Base-by-base conservation (phyloP, 2,113 vertebrate genomes). In the Copsychus sechellarum region DNA sequence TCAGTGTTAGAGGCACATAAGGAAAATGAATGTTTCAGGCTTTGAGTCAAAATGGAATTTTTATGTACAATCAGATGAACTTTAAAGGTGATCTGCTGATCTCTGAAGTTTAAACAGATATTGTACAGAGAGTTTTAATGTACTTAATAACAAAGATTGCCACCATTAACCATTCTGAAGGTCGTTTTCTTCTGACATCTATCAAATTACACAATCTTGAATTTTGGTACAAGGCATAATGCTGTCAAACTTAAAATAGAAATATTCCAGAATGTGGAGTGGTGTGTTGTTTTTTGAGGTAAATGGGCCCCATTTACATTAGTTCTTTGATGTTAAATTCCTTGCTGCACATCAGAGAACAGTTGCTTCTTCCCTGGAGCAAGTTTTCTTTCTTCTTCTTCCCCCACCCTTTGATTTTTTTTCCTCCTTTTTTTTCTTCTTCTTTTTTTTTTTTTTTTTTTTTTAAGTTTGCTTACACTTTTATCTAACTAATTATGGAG, bases 291-390 rank as follows among this genome's bases (percentile, higher is more conserved):
- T 96, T 96, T 96, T 94, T 96, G 96, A 95, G 97, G 93, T 97
- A 97, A 98, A 97, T 97, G 97, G 95, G 91, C 92, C 86, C 96
- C 95, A 98, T 98, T 98, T 98, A 97, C 97, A 97, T 97, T 97
- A 96, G 83, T 93, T 95, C 98, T 98, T 98, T 98, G 98, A 98
- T 98, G 97, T 98, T 98, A 97, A 97, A 98, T 97, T 97, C 97
- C 97, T 98, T 96, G 97, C 92, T 97, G 95, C 94, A 98, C 96
- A 98, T 98, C 98, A 98, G 97, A 98, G 97, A 98, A 98, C 96
- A 96, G 97, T 97, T 97, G 97, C 97, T 97, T 98, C 97, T 98
- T 97, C 97, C 98, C 98, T 97, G 88, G 89, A 98, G 98, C 97
- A 97, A 97, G 94, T 89, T 96, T 93, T 80, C 78, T 92, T 96